Conservation (phyloP, 2,113 vertebrate species). For the Propithecus coquereli region DNA sequence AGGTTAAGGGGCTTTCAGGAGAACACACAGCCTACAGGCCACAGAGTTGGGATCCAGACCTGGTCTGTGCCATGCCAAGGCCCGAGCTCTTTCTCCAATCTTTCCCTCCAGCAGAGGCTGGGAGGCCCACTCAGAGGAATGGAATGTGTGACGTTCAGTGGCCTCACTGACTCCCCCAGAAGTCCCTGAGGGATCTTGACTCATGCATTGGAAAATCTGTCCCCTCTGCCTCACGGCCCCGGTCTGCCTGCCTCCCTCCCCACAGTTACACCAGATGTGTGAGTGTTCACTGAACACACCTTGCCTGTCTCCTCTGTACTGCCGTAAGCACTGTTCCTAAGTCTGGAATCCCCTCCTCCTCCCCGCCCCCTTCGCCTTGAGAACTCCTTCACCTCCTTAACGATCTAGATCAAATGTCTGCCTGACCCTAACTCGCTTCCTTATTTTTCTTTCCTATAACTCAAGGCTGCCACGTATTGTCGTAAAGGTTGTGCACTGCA, state of each 20-base stretch:
- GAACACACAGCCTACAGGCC: neutral
- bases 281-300: neutral
- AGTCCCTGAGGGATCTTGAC: conserved; percentile 18
- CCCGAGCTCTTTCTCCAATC: neutral
- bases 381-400: neutral
- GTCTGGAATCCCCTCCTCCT: neutral
- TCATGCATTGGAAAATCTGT: neutral
- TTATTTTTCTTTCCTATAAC: neutral
- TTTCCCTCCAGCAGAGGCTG: neutral
- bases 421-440: neutral
- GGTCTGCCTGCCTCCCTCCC: neutral
- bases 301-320: neutral
- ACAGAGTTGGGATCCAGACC: neutral
- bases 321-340: neutral
- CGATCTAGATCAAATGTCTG: neutral
- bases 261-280: neutral
- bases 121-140: conserved; percentile 18
- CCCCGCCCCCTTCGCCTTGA: neutral
- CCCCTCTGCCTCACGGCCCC: neutral
- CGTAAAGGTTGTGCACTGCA: neutral
- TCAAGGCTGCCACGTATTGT: neutral
- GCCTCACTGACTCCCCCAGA: neutral
- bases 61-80: neutral
- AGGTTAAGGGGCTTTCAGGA: neutral
- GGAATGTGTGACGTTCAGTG: conserved; percentile 41